Base-by-base conservation (phyloP, 2,797 vertebrate genomes). In the Enteromius thamalakanensis region DNA sequence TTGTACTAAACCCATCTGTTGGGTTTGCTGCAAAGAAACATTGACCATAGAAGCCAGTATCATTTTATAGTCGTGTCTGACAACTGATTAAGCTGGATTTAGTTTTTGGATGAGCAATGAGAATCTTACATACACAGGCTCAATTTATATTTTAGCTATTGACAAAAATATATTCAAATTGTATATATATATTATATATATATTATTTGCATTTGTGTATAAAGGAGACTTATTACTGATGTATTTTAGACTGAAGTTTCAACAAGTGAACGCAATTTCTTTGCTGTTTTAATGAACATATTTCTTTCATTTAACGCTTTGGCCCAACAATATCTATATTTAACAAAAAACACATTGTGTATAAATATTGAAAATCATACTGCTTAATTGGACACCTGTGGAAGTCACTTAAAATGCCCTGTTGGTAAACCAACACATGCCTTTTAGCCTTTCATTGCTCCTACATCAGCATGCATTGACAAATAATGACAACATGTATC, bases 281-380 rank as follows among this genome's bases (percentile, higher is more conserved):
- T 23, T 37, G 42, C 51, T 12, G 32, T 68, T 87, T 86, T 86
- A 86, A 76, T 67, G 53, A 42, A 64, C n/a, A 23, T 79, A 70
- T 76, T 37, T 55, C 15, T 29, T 78, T 84, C 23, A 69, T 14
- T 60, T 60, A 17, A 76, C 12, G 29, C 62, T 85, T 89, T 90
- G 87, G 87, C 86, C 87, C 87, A 80, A 71, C 72, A 71, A 62
- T 34, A 64, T 72, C 32, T 49, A 83, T 53, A 70, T 67, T 69
- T 32, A 40, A 60, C 37, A n/a, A 75, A 80, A 82, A 55, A 15
- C 37, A 69, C 49, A 58, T 17, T 65, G 58, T 75, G 71, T 80
- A 74, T 69, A 81, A 77, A 84, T 65, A 65, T 53, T 40, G 42
- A 80, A 51, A 71, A 72, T 77, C 55, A 74, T 58, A 51, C 77